These are phyloP conservation scores for Andrena haemorrhoa DNA, from an alignment of 2,888 invertebrate species.

Conservation along the genomic window DNA sequence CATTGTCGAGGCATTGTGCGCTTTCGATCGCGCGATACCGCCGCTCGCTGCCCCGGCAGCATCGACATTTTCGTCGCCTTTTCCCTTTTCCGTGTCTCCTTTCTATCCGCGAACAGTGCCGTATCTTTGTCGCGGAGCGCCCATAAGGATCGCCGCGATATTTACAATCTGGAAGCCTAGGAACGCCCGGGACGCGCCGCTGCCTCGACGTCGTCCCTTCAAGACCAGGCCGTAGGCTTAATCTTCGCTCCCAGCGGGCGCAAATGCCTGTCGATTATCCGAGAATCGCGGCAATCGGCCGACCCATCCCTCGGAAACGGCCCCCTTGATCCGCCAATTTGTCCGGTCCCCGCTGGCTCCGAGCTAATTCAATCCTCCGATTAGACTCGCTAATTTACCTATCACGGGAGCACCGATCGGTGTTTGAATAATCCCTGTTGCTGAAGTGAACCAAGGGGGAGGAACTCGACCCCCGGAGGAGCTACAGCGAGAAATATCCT, in stretches of 20 bases:
- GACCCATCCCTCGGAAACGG: constrained; percentile 22
- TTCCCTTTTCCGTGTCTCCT: not conserved
- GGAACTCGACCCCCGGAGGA: not conserved
- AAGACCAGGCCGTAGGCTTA: too few relatives aligned
- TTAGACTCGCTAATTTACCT: constrained; percentile 46
- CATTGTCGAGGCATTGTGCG: constrained; percentile 33
- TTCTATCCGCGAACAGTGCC: not conserved
- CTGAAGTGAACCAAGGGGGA: not conserved
- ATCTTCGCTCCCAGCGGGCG: not conserved
- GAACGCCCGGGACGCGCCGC: too few relatives aligned
- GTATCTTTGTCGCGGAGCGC: not conserved
- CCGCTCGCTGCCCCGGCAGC: not conserved
- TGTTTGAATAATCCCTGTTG: not conserved
- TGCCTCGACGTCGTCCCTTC: too few relatives aligned
- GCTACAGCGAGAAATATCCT: not conserved
- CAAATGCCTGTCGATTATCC: constrained; percentile 12
- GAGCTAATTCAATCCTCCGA: constrained; percentile 51
- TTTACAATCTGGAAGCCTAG: not conserved
- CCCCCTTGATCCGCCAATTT: constrained; percentile 40
- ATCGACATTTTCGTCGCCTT: not conserved
- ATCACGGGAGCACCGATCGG: constrained; percentile 5
- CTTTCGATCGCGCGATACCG: constrained; percentile 36
- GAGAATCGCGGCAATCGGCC: constrained; percentile 17
- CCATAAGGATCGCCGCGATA: not conserved
- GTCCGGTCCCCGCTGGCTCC: constrained; percentile 9